phyloP scores from a whole-genome alignment of 2,797 vertebrate species.

The Mus minutoides region DNA sequence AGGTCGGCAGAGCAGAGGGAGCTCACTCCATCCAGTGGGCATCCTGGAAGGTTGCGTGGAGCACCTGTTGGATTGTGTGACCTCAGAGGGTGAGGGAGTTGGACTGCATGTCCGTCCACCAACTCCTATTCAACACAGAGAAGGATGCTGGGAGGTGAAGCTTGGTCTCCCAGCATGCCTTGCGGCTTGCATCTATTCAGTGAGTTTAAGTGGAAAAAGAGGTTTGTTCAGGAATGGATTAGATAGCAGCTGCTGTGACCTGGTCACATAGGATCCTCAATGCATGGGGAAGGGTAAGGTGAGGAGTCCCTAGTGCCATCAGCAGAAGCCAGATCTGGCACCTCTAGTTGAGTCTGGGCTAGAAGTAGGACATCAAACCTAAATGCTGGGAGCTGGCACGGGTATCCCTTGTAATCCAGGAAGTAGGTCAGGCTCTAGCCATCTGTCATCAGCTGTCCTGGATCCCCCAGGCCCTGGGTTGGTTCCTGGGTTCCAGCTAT shows the following conservation, averaged over 20 bases:
- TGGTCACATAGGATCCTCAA: not conserved
- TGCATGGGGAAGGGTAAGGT: not conserved
- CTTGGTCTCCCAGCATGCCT: not conserved
- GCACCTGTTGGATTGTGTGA: accelerated
- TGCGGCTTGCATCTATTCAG: not conserved
- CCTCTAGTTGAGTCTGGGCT: not conserved
- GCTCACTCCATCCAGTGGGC: no score
- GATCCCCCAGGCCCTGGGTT: not conserved
- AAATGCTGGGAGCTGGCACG: not conserved
- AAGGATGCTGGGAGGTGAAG: not conserved
- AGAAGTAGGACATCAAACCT: not conserved
- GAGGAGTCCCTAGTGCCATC: not conserved
- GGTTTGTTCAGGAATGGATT: not conserved
- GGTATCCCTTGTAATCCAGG: not conserved
- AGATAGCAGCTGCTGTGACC: not conserved
- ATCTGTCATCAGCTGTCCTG: not conserved
- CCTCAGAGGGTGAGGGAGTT: not conserved
- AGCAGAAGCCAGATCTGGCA: not conserved
- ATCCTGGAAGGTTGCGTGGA: not conserved
- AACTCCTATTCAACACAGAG: not conserved
- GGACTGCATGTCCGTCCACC: not conserved
- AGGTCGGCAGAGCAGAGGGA: not conserved
- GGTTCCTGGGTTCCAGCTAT: not conserved
- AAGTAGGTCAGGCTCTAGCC: not conserved
- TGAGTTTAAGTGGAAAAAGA: not conserved